Conservation (phyloP, 1,140 invertebrate genomes). For the Papilio polyxenes region DNA sequence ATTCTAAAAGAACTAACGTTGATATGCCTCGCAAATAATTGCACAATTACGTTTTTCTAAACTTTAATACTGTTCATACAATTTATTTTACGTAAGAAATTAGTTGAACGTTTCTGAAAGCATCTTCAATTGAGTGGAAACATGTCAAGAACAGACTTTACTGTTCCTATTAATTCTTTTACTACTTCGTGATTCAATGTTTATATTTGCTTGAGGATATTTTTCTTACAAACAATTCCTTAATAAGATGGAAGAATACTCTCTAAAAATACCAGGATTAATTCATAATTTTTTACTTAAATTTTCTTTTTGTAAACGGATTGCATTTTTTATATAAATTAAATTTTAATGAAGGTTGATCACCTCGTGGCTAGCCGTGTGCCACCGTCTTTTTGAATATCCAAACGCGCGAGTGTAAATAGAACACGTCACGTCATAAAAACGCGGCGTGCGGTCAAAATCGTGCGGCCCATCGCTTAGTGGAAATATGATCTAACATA, state of each 20-base stretch:
- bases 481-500: background rate
- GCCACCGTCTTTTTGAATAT: background rate
- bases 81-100: background rate
- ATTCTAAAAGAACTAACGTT: too few species aligned
- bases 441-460: background rate
- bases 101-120: background rate
- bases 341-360: too few species aligned
- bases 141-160: background rate
- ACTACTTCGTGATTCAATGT: background rate
- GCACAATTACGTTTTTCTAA: too few species aligned
- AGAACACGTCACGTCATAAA: background rate
- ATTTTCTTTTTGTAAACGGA: background rate
- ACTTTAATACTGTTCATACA: background rate
- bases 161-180: background rate
- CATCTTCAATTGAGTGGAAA: background rate
- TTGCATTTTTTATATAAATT: background rate
- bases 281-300: background rate
- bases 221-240: background rate
- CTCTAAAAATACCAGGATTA: background rate
- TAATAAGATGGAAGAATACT: background rate
- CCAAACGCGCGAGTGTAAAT: background rate
- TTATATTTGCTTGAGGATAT: background rate
- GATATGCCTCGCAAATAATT: too few species aligned
- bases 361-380: too few species aligned
- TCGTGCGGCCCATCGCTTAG: background rate